Evolutionary conservation across 2,888 invertebrate species (phyloP).

Genomic region (Chalcosyrphus nemorum): DNA sequence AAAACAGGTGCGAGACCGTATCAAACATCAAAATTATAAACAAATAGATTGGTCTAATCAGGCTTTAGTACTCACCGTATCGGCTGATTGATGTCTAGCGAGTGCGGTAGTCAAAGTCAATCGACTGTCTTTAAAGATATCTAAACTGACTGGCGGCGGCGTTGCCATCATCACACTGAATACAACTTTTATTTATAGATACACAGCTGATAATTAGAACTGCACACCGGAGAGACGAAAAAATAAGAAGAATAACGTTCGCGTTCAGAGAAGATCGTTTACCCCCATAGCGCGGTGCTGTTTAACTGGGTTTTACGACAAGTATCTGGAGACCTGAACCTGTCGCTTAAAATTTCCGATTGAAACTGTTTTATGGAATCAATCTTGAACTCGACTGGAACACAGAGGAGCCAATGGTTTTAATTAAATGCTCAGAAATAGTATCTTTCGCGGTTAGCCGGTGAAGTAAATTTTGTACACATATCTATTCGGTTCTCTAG

Average conservation of each 20-base stretch:
- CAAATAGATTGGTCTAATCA: neutral
- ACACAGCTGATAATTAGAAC: slow-evolving; percentile 38
- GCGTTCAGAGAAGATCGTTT: slow-evolving; percentile 27
- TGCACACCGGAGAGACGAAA: neutral
- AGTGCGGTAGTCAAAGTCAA: slow-evolving; percentile 10
- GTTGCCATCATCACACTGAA: slow-evolving; percentile 19
- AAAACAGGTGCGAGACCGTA: neutral
- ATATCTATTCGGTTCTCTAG: neutral
- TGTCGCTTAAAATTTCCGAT: slow-evolving; percentile 39
- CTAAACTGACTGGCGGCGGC: slow-evolving; percentile 23
- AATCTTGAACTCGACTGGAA: slow-evolving; percentile 12
- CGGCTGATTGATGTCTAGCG: neutral
- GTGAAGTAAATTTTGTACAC: neutral
- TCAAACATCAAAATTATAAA: neutral
- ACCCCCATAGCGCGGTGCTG: slow-evolving; percentile 9
- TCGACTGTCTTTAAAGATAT: slow-evolving; percentile 23
- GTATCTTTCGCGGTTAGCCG: neutral
- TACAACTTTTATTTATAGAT: neutral
- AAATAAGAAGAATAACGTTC: neutral
- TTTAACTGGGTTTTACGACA: neutral
- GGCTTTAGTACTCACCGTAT: slow-evolving; percentile 37
- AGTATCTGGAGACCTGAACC: slow-evolving; percentile 19
- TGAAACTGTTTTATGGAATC: slow-evolving; percentile 37
- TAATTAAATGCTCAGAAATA: slow-evolving; percentile 13
- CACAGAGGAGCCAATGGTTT: neutral